Base-by-base conservation (phyloP, 2,888 invertebrate genomes). In the Scaptomyza polygonia region DNA sequence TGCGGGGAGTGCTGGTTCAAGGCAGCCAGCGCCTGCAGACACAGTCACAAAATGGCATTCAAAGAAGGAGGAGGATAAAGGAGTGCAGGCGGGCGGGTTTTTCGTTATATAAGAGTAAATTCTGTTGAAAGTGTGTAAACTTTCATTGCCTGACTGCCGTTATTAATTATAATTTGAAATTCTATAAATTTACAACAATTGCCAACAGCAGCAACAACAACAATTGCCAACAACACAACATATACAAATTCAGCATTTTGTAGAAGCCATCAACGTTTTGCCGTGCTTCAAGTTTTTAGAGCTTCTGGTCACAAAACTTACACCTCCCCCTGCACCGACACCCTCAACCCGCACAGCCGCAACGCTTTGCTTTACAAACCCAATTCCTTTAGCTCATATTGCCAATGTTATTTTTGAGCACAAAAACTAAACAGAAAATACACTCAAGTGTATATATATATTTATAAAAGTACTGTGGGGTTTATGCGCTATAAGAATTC, bases 81-180 rank as follows among this genome's bases (percentile, higher is more conserved):
- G 16, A 5, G 16, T 39, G 14, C 6, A n/a, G 16, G n/a, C 5
- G 12, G 14, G 36, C n/a, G n/a, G n/a, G n/a, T n/a, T 59, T 14
- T 14, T 43, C 30, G 47, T 32, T 49, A 43, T 47, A 53, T 52
- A 45, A 56, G 34, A 56, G 34, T 36, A 54, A 70, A 70, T 57
- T 71, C 32, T 27, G 39, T 36, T 43, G 21, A 75, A 73, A 84
- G 68, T 67, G 68, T 67, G 53, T 61, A 85, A 65, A 76, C 70
- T 76, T 76, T 77, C 62, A 66, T 67, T 72, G 79, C 70, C 65
- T 63, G 67, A 62, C 69, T 82, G 77, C 63, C 61, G 59, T 72
- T 82, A 77, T 85, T 85, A 85, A 85, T 87, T 85, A 77, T 83
- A 83, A 85, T 87, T 79, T 77, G 67, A 77, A 87, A 85, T 85